Evolutionary conservation across 2,113 vertebrate species (phyloP).

Genomic region (Siniperca knerii): DNA sequence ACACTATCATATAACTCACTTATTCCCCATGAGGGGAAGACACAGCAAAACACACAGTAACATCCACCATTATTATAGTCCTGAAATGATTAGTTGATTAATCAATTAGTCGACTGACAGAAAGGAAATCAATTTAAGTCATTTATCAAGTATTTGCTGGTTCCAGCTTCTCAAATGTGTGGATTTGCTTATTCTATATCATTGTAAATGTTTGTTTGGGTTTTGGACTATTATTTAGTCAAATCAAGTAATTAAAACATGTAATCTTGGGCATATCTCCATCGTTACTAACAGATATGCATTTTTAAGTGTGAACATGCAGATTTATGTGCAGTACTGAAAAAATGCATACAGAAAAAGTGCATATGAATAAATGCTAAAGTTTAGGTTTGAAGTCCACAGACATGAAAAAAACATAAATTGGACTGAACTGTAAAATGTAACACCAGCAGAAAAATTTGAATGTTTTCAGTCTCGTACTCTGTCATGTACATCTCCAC

Average conservation of each 20-base stretch:
- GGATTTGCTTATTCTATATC: background rate
- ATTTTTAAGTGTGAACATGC: background rate
- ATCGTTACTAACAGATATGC: background rate
- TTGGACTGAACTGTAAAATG: background rate
- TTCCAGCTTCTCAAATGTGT: background rate
- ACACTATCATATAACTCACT: slow-evolving; percentile 11
- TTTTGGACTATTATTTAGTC: background rate
- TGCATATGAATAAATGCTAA: too few species aligned
- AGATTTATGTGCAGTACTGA: background rate
- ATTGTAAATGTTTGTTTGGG: too few species aligned
- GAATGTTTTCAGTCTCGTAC: background rate
- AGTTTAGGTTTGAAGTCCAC: too few species aligned
- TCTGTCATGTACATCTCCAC: slow-evolving; percentile 45
- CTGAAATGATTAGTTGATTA: background rate
- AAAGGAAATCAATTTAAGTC: background rate
- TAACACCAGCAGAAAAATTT: background rate
- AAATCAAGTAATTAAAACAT: background rate
- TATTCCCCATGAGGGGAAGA: background rate
- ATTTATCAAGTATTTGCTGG: background rate
- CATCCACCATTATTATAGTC: background rate
- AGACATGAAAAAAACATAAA: background rate
- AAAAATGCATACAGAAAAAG: background rate
- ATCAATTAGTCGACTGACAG: background rate
- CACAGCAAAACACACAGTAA: background rate
- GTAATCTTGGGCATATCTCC: background rate